Evolutionary conservation across 2,888 invertebrate species (phyloP).

Genomic region (Nasonia oneida): DNA sequence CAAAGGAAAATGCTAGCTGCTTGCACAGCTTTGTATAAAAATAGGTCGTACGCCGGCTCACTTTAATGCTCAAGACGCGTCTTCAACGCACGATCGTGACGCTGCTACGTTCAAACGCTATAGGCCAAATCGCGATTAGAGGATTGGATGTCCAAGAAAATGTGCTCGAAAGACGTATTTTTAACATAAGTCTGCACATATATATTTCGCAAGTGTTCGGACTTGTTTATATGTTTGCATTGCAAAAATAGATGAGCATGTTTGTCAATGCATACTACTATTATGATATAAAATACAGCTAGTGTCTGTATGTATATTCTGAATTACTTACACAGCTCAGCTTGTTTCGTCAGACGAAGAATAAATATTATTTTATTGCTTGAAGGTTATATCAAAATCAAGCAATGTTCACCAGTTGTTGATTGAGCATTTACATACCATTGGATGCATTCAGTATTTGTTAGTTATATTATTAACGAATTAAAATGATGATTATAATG

Average conservation of each 20-base stretch:
- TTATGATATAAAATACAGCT: neutral
- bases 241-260: neutral
- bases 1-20: conserved; percentile 61
- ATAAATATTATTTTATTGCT: neutral
- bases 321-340: neutral
- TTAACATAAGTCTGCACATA: too few relatives aligned
- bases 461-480: neutral
- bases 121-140: neutral
- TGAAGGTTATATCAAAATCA: neutral
- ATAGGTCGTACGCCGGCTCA: conserved; percentile 58
- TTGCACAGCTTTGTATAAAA: conserved; percentile 58
- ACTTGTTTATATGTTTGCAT: neutral
- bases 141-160: neutral
- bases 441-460: too few relatives aligned
- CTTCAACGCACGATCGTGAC: conserved; percentile 30
- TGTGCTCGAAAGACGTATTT: neutral
- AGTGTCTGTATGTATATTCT: neutral
- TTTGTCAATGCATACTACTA: neutral
- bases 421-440: too few relatives aligned
- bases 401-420: too few relatives aligned
- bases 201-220: too few relatives aligned
- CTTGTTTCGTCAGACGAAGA: neutral
- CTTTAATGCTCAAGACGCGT: conserved; percentile 17
- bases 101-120: neutral
- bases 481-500: too few relatives aligned